A percentile compares a stretch with the other conserved stretches of the same genome.
Conservation (phyloP, 2,888 invertebrate species). For the Microplitis manilae region DNA sequence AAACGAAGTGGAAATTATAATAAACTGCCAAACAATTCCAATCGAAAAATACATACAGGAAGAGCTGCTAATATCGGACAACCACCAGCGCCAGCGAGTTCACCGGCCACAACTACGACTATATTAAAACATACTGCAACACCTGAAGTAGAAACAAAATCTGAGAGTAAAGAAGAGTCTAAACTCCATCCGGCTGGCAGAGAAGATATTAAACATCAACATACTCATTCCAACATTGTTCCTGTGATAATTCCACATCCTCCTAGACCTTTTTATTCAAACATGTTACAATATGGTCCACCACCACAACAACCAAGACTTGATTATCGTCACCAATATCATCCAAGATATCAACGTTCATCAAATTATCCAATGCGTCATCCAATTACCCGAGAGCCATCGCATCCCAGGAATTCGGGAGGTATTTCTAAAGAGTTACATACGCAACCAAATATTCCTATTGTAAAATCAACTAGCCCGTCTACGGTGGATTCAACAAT, state of each 20-base stretch:
- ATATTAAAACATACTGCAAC: slow-evolving; percentile 41
- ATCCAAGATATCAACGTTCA: too few species aligned
- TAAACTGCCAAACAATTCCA: background rate
- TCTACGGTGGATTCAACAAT: too few species aligned
- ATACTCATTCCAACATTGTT: background rate
- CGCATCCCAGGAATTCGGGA: too few species aligned
- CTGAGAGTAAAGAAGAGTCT: slow-evolving; percentile 21
- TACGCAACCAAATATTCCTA: too few species aligned
- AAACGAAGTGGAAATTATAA: background rate
- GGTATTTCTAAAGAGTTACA: too few species aligned
- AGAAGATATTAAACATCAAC: slow-evolving; percentile 36
- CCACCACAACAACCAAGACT: too few species aligned
- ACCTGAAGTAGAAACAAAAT: slow-evolving; percentile 46
- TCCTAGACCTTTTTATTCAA: too few species aligned
- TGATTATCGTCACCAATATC: too few species aligned
- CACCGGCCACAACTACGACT: slow-evolving; percentile 15
- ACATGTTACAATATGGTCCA: too few species aligned
- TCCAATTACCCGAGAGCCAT: too few species aligned
- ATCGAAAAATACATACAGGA: background rate
- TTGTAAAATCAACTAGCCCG: too few species aligned
- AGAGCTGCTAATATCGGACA: slow-evolving; percentile 42
- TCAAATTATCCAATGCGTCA: too few species aligned
- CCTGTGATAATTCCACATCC: background rate
- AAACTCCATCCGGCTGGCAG: background rate
- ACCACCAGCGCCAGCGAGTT: slow-evolving; percentile 45